Base-by-base conservation (phyloP, 2,888 invertebrate genomes). In the Callosobruchus maculatus region DNA sequence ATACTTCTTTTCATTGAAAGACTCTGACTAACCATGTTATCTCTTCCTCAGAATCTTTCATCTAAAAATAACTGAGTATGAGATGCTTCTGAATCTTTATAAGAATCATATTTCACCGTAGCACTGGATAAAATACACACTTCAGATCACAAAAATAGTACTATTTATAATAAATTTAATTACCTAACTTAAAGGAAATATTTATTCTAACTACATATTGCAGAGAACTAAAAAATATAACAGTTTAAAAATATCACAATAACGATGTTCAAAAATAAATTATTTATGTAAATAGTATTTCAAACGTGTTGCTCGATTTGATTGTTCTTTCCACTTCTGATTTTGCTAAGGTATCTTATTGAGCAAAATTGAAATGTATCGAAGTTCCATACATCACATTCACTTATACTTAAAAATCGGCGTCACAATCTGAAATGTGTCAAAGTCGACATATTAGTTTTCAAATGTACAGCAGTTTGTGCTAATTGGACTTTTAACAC, bases 231-330 rank as follows among this genome's bases (percentile, higher is more conserved):
- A 49, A 69, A 71, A 69, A 22, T 70, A 70, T 70, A 66, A 70
- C 69, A 22, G 20, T n/a, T 68, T 49, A 71, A 78, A 76, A 74
- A 77, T 78, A 77, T 77, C 77, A 78, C 76, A 78, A 76, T 76
- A 75, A 78, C 76, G 71, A 77, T 76, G 71, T 77, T 71, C 20
- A 74, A 73, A 66, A 72, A 49, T 49, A 49, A 49, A 49, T 49
- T 49, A 49, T 49, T 49, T 7, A 49, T 13, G 18, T 49, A 49
- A 18, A 49, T 49, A 7, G 49, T 26, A 26, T 26, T 26, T 26
- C 26, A 26, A 26, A 26, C 26, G 26, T 49, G 49, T 49, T 49
- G 49, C 13, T 49, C 49, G 49, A 72, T 73, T 76, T 74, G 74
- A 77, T 75, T 76, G 74, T 75, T 77, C 72, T 66, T 68, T 26